These are phyloP conservation scores for Scyliorhinus canicula DNA, from an alignment of 2,797 vertebrate genomes.

Conservation along the genomic window DNA sequence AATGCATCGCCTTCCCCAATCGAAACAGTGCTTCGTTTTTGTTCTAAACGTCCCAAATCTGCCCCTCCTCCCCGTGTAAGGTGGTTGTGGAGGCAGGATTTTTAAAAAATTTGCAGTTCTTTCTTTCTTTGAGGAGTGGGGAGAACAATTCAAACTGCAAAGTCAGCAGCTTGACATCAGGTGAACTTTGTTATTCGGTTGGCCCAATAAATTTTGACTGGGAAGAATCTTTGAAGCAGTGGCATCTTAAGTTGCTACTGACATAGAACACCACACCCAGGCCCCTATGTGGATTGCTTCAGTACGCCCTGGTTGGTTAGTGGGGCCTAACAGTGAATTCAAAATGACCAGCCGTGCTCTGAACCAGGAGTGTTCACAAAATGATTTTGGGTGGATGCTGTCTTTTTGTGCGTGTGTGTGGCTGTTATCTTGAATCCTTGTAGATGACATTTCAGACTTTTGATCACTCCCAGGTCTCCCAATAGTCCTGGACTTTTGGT, in stretches of 20 bases:
- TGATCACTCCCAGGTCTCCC: background rate
- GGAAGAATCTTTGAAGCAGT: background rate
- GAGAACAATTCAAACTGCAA: background rate
- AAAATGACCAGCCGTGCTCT: background rate
- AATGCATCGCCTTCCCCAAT: background rate
- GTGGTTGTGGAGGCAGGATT: too few relatives aligned
- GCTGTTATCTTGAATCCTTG: background rate
- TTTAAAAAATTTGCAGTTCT: background rate
- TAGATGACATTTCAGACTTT: background rate
- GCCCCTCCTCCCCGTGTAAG: too few relatives aligned
- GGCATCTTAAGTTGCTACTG: background rate
- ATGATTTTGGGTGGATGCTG: background rate
- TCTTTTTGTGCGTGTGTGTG: background rate
- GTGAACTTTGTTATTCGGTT: background rate
- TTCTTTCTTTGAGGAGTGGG: too few relatives aligned
- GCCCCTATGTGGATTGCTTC: too few relatives aligned
- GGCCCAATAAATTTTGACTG: background rate
- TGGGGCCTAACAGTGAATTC: too few relatives aligned
- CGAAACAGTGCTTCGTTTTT: background rate
- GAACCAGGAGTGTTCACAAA: background rate
- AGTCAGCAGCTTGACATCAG: background rate
- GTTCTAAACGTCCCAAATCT: too few relatives aligned
- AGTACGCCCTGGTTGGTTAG: background rate
- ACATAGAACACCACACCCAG: background rate
- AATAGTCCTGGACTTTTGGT: background rate